A percentile compares a stretch with the other conserved stretches of the same genome.
Evolutionary conservation across 2,113 vertebrate genomes (phyloP).

Genomic region (Perca flavescens): DNA sequence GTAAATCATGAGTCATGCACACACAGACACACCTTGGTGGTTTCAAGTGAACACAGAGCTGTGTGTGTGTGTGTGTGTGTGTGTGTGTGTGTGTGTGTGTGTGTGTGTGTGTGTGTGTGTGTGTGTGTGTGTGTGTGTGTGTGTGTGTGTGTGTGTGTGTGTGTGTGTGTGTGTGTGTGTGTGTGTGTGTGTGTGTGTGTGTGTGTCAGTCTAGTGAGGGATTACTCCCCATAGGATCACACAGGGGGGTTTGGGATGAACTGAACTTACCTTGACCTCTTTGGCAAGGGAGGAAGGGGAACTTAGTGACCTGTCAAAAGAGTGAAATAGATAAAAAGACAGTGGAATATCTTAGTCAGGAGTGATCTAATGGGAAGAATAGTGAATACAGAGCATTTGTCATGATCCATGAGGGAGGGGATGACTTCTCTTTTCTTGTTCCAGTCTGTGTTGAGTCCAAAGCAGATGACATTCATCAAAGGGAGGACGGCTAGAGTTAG

Average conservation of each 20-base stretch:
- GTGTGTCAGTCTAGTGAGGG: slow-evolving; percentile 21
- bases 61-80: too few relatives aligned
- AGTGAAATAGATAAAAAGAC: slow-evolving; percentile 1
- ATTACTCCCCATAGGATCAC: slow-evolving; percentile 43
- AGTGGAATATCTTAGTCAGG: slow-evolving; percentile 49
- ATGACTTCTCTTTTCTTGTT: slow-evolving; percentile 61
- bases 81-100: too few relatives aligned
- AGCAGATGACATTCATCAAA: slow-evolving; percentile 65
- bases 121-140: slow-evolving; percentile 12
- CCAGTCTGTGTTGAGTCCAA: slow-evolving; percentile 48
- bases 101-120: background rate
- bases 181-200: slow-evolving; percentile 27
- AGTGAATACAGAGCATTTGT: slow-evolving; percentile 56
- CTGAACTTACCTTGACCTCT: slow-evolving; percentile 69
- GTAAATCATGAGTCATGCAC: slow-evolving; percentile 46
- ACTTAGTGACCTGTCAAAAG: slow-evolving; percentile 40
- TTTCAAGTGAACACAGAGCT: slow-evolving; percentile 29
- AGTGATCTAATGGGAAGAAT: slow-evolving; percentile 63
- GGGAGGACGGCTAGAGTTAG: slow-evolving; percentile 26
- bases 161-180: background rate
- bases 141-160: background rate
- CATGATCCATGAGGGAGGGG: slow-evolving; percentile 51
- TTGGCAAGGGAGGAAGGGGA: slow-evolving; percentile 35
- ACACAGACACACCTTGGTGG: slow-evolving; percentile 45
- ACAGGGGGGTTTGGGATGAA: slow-evolving; percentile 30